Percentiles rank a stretch among this genome's conserved stretches.
phyloP scores from a whole-genome alignment of 2,888 invertebrate genomes.

The Sialis fuliginosa region DNA sequence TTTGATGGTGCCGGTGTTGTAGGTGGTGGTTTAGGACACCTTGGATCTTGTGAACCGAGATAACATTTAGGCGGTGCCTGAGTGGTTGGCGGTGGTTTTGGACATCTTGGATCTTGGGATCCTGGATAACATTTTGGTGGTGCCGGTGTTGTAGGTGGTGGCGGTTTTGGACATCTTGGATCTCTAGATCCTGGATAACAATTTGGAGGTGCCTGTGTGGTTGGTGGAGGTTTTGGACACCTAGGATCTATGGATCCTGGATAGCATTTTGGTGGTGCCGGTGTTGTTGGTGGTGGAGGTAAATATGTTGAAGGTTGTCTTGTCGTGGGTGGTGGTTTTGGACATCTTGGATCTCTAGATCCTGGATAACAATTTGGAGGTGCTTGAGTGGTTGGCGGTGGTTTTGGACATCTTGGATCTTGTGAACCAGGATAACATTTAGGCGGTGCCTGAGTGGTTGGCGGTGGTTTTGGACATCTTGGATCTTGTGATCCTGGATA shows the following conservation, averaged over 20 bases:
- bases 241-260: slow-evolving; percentile 22
- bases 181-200: slow-evolving; percentile 22
- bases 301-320: slow-evolving; percentile 10
- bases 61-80: slow-evolving; percentile 13
- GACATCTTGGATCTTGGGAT: slow-evolving; percentile 18
- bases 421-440: slow-evolving; percentile 19
- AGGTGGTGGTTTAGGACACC: slow-evolving; percentile 11
- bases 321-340: slow-evolving; percentile 8
- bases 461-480: slow-evolving; percentile 18
- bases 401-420: slow-evolving; percentile 21
- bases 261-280: slow-evolving; percentile 22
- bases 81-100: slow-evolving; percentile 12
- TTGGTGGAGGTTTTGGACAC: slow-evolving; percentile 13
- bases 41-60: slow-evolving; percentile 15
- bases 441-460: slow-evolving; percentile 22
- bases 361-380: slow-evolving; percentile 16
- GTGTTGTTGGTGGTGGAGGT: slow-evolving; percentile 14
- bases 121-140: slow-evolving; percentile 16
- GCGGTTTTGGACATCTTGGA: slow-evolving; percentile 19
- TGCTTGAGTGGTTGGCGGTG: slow-evolving; percentile 11
- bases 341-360: slow-evolving; percentile 18
- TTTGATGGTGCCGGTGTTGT: slow-evolving; percentile 9
- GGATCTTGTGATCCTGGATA: slow-evolving; percentile 21
- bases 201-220: slow-evolving; percentile 11
- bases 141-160: slow-evolving; percentile 15